Base-by-base conservation (phyloP, 2,113 vertebrate genomes). In the Macquaria ambigua region DNA sequence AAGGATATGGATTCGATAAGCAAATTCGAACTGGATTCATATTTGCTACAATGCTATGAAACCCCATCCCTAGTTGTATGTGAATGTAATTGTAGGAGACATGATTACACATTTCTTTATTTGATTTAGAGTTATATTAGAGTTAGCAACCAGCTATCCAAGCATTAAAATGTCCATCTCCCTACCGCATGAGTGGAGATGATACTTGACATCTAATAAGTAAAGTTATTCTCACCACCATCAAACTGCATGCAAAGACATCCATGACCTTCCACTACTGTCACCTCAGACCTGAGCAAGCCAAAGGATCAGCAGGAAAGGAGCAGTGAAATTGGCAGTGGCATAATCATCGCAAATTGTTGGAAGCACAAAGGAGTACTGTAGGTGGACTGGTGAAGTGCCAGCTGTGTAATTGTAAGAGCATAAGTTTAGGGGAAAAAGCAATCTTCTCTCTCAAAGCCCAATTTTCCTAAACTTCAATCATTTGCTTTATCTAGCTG, bases 391-490 rank as follows among this genome's bases (percentile, higher is more conserved):
- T 59, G 20, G 31, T 68, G 41, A 46, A 76, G 62, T 69, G 14
- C 59, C 79, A 72, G 79, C 80, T 79, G 64, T 59, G 50, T 63
- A 79, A 76, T 34, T 74, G 43, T 56, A 37, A 18, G 20, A 77
- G 18, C 25, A 28, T n/a, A 73, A 46, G 23, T 74, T 66, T 59
- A 41, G 18, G 16, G 31, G 34, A 3, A 72, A 10, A 50, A 64
- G 11, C 18, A 62, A 20, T 50, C 61, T 12, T 72, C 37, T 37
- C 56, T 43, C 25, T 58, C 59, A 1, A 43, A 58, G 39, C 4
- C 55, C 48, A 25, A 25, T 64, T 79, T 66, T 74, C 18, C 1
- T 9, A 37, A 55, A 83, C 61, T 68, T 68, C 66, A 83, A 77
- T 77, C 61, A 69, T 74, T 69, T 66, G 23, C 62, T 74, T 55